These are phyloP conservation scores for Sinocyclocheilus grahami DNA, from an alignment of 2,113 vertebrate genomes.

Conservation along the genomic window DNA sequence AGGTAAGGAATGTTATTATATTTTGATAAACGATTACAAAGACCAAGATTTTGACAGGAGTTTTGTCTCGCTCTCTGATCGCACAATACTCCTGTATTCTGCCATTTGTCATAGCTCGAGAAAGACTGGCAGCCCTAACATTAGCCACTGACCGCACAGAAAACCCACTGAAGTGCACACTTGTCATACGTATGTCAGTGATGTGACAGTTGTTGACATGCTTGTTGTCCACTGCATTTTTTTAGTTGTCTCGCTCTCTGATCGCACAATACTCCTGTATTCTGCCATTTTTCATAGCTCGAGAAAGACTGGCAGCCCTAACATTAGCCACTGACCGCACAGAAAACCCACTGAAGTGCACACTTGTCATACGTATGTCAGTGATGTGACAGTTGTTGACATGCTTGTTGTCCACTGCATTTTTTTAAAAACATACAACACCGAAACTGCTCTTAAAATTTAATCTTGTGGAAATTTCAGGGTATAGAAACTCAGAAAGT, in stretches of 20 bases:
- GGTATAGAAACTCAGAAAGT: not conserved
- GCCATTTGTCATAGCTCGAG: not conserved
- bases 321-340: not conserved
- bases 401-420: not conserved
- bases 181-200: not conserved
- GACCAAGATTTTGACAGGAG: constrained; percentile 2
- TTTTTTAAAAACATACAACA: constrained; percentile 1
- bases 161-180: not conserved
- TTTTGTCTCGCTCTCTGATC: not conserved
- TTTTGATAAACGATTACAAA: constrained; percentile 6
- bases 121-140: not conserved
- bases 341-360: not conserved
- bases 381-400: not conserved
- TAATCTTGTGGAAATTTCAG: not conserved
- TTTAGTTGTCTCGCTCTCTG: not conserved
- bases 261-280: not conserved
- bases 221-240: not conserved
- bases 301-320: not conserved
- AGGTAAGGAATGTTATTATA: constrained; percentile 3
- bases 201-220: not conserved
- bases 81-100: not conserved
- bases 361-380: not conserved
- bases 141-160: not conserved
- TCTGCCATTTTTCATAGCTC: not conserved
- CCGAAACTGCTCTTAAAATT: not conserved